These are phyloP conservation scores for Leucoptera coffeella DNA, from an alignment of 2,888 invertebrate genomes.

Conservation along the genomic window DNA sequence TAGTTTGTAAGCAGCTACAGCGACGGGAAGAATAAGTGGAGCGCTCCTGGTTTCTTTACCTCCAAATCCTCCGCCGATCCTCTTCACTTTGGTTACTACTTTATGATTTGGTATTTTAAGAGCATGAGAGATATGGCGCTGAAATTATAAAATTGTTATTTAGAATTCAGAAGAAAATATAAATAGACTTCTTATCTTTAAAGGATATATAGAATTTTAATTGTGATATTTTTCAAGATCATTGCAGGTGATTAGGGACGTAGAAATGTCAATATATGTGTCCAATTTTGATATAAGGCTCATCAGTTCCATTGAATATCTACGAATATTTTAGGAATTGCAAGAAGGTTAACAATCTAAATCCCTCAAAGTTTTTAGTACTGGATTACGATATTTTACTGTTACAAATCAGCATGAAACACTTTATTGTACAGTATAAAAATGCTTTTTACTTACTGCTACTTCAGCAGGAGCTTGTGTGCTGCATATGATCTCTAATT, in stretches of 20 bases:
- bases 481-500: slow-evolving; percentile 75
- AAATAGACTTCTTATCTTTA: neutral
- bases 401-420: no score
- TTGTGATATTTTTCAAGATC: no score
- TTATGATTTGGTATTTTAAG: slow-evolving; percentile 62
- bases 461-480: slow-evolving; percentile 76
- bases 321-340: no score
- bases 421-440: neutral
- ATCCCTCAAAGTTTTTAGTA: no score
- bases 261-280: no score
- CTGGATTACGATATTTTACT: no score
- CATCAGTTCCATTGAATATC: no score
- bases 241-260: neutral
- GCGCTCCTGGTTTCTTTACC: slow-evolving; percentile 72
- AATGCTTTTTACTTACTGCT: slow-evolving; percentile 35
- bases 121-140: slow-evolving; percentile 57
- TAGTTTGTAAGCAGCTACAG: slow-evolving; percentile 67
- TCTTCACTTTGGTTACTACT: slow-evolving; percentile 64
- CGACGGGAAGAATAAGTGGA: slow-evolving; percentile 59
- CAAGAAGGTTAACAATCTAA: no score
- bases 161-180: slow-evolving; percentile 1
- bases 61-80: slow-evolving; percentile 85
- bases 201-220: no score
- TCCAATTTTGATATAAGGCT: no score
- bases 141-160: slow-evolving; percentile 11